These are phyloP conservation scores for Falco naumanni DNA, from an alignment of 2,797 vertebrate genomes.

Conservation along the genomic window DNA sequence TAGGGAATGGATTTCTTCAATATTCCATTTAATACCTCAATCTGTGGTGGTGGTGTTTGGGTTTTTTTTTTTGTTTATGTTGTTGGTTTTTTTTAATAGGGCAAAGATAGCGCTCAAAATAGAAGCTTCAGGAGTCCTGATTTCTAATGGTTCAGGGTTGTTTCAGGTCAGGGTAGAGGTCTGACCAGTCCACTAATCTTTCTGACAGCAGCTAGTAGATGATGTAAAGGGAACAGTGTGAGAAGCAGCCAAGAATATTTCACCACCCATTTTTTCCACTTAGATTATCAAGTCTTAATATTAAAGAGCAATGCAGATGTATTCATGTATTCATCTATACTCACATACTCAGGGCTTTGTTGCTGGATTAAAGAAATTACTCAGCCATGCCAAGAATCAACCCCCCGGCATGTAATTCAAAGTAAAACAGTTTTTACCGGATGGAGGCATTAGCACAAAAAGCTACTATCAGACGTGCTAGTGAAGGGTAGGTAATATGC, in stretches of 20 bases:
- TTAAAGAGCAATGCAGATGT: neutral
- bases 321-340: neutral
- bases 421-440: neutral
- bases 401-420: neutral
- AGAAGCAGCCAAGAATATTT: conserved; percentile 21
- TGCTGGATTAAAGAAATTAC: neutral
- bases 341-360: neutral
- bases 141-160: neutral
- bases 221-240: neutral
- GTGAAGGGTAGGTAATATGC: neutral
- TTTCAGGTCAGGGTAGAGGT: neutral
- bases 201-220: neutral
- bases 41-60: neutral
- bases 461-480: neutral
- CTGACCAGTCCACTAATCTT: neutral
- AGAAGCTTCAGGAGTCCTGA: neutral
- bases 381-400: neutral
- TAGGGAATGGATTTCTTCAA: neutral
- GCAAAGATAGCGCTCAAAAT: neutral
- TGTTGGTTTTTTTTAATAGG: neutral
- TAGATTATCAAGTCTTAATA: neutral
- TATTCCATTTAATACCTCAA: neutral
- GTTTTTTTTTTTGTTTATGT: neutral
- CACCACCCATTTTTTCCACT: neutral
- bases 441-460: neutral